Base-by-base conservation (phyloP, 1,140 invertebrate species). In the Solenopsis invicta region DNA sequence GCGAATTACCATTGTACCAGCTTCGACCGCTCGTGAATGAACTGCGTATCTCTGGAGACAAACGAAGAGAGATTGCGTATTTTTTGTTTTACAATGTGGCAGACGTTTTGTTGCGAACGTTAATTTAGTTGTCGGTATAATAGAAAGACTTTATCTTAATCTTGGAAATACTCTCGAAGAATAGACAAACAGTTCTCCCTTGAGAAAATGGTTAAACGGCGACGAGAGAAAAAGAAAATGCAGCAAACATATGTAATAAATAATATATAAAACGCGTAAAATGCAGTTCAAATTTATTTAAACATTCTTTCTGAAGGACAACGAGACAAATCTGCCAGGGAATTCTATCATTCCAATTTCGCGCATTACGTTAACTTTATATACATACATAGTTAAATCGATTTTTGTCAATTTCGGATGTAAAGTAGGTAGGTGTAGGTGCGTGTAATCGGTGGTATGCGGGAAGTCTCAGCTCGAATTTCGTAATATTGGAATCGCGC, bases 321-420 rank as follows among this genome's bases (percentile, higher is more conserved):
- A 2, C n/a, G 16, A 81, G 4, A 29, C 16, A 29, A 24, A 62
- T 37, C 13, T 21, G 2, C 10, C 18, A 18, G 18, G 29, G 5
- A 82, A 84, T 61, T 41, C 9, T 10, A 72, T 4, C 24, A 16
- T 84, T 50, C 12, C 6, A 21, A 45, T 9, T 3, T 5, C 41
- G 16, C 12, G 24, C 13, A 9, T 34, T 21, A 8, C 9, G n/a
- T 54, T 76, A 54, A 54, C 4, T 52, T n/a, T n/a, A n/a, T n/a
- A n/a, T n/a, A n/a, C n/a, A n/a, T n/a, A n/a, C n/a, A n/a, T n/a
- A 18, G 18, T 2, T 67, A 84, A 75, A 84, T 75, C 48, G 29
- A 62, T 81, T 50, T 69, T 64, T 24, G 16, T 81, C 52, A 81
- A 81, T 50, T 41, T 80, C 16, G 48, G n/a, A 41, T 41, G 13